Evolutionary conservation across 2,113 vertebrate species (phyloP).

Genomic region (Brienomyrus longianalis): DNA sequence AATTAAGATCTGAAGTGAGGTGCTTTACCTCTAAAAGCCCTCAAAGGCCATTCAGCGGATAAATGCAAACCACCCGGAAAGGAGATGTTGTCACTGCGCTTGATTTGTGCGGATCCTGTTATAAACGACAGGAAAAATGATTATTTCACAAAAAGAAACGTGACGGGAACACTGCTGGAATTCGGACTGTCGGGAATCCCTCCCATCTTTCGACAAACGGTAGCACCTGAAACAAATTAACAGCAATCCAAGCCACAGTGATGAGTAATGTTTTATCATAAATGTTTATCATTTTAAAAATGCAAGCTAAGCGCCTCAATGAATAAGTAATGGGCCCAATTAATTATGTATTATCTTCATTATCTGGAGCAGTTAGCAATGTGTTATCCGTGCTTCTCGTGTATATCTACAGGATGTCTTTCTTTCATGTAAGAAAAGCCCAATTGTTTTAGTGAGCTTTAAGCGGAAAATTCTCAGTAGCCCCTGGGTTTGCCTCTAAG

Average conservation of each 20-base stretch:
- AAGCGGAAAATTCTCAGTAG: neutral
- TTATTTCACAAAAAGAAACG: neutral
- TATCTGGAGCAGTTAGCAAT: neutral
- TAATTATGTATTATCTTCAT: neutral
- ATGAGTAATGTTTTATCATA: constrained; percentile 2
- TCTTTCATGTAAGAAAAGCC: neutral
- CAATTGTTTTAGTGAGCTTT: neutral
- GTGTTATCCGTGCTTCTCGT: neutral
- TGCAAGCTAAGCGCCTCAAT: neutral
- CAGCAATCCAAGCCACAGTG: neutral
- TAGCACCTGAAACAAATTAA: neutral
- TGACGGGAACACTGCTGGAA: neutral
- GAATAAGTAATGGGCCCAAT: neutral
- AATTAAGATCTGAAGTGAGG: neutral
- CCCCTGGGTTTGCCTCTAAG: neutral
- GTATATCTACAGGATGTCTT: neutral
- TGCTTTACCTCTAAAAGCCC: neutral
- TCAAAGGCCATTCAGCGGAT: neutral
- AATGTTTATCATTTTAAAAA: constrained; percentile 5
- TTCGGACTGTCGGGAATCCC: neutral
- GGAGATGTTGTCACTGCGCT: neutral
- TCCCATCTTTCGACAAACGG: neutral
- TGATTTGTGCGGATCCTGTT: neutral
- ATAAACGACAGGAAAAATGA: neutral
- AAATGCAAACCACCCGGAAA: neutral